Conservation (phyloP, 2,113 vertebrate genomes). For the Seriola quinqueradiata region DNA sequence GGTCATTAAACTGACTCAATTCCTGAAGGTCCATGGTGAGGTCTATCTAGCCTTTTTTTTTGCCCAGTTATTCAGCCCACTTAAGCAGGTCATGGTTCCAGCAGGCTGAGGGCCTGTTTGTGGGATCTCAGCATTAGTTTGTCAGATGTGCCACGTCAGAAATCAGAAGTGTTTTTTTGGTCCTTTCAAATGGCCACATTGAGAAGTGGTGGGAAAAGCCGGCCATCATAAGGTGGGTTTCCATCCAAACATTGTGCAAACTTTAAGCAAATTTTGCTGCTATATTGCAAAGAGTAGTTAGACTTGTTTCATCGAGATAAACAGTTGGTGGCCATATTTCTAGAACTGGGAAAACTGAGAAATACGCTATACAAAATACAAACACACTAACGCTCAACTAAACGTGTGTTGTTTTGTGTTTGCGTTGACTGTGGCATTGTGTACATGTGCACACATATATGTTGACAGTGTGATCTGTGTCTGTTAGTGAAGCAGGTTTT, state of each 20-base stretch:
- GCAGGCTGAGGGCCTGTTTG: background rate
- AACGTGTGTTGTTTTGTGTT: background rate
- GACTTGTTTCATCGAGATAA: no score
- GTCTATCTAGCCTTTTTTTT: background rate
- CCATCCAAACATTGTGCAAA: background rate
- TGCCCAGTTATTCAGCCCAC: background rate
- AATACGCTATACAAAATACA: background rate
- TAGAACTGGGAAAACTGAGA: no score
- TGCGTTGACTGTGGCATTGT: background rate
- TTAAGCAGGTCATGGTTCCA: background rate
- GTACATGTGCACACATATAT: background rate
- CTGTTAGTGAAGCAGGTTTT: constrained; percentile 1
- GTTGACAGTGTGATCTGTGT: background rate
- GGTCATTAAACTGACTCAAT: constrained; percentile 14
- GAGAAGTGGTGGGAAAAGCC: no score
- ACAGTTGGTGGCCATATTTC: no score
- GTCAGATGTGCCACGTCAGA: background rate
- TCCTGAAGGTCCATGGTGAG: background rate
- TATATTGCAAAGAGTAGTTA: no score
- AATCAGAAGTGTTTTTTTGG: background rate
- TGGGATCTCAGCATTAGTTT: background rate
- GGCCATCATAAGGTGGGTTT: no score
- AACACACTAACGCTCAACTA: background rate
- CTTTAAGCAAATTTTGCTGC: background rate
- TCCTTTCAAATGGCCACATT: background rate